Evolutionary conservation across 2,113 vertebrate species (phyloP).

Genomic region (Hippocampus mohnikei): DNA sequence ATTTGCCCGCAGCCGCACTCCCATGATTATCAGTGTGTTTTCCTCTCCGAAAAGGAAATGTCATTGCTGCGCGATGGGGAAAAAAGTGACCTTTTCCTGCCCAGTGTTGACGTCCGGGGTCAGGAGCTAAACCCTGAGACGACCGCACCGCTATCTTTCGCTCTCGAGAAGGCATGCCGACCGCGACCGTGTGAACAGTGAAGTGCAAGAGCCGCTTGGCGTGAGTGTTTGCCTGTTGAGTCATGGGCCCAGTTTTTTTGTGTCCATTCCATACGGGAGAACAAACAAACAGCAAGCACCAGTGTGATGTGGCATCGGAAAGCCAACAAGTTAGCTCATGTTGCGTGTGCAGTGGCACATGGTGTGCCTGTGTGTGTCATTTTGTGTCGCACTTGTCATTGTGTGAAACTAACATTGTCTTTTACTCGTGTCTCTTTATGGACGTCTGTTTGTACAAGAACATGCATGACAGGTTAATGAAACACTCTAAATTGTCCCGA

Average conservation of each 20-base stretch:
- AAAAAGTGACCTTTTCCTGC: constrained; percentile 32
- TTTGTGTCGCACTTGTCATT: neutral
- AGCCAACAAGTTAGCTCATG: constrained; percentile 1
- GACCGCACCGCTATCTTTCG: constrained; percentile 43
- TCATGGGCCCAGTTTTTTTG: constrained; percentile 6
- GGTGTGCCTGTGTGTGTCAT: neutral
- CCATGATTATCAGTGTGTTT: constrained; percentile 53
- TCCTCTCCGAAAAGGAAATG: constrained; percentile 49
- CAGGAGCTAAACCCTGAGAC: constrained; percentile 35
- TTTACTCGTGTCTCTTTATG: too few species aligned
- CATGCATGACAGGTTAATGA: too few species aligned
- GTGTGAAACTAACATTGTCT: neutral
- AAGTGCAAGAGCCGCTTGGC: neutral
- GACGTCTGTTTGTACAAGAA: too few species aligned
- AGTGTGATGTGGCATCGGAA: neutral
- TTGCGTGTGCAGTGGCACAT: neutral
- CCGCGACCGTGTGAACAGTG: neutral
- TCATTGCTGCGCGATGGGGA: neutral
- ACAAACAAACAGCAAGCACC: neutral
- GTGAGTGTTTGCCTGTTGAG: neutral
- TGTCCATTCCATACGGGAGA: neutral
- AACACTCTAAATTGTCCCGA: too few species aligned
- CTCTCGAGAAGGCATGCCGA: constrained; percentile 24
- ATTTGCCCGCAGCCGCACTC: neutral
- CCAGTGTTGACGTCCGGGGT: constrained; percentile 42